Conservation (phyloP, 2,113 vertebrate species). For the Atlantisia rogersi region DNA sequence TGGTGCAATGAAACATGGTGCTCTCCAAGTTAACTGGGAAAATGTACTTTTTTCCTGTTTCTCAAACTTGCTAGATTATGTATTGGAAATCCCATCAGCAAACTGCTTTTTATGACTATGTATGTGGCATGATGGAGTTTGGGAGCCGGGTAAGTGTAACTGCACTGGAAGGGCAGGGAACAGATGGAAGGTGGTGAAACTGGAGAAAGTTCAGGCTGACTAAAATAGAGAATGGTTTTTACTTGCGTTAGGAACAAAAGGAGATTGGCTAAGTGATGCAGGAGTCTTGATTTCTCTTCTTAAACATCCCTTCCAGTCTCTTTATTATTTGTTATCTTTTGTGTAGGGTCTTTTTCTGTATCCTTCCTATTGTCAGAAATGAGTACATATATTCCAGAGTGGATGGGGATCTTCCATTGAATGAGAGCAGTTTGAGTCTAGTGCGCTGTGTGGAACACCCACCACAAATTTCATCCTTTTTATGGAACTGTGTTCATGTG, state of each 20-base stretch:
- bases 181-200: not conserved
- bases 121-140: not conserved
- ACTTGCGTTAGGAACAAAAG: not conserved
- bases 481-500: not conserved
- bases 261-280: not conserved
- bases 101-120: not conserved
- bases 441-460: not conserved
- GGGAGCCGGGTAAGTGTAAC: not conserved
- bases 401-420: not conserved
- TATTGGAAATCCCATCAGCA: not conserved
- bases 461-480: not conserved
- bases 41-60: rapidly evolving
- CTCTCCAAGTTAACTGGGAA: not conserved
- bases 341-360: not conserved
- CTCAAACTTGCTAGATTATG: not conserved
- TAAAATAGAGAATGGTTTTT: not conserved
- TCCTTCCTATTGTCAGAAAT: not conserved
- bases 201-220: not conserved
- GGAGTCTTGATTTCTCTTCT: not conserved
- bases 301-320: not conserved
- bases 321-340: not conserved
- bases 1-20: not conserved
- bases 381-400: not conserved
- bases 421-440: not conserved
- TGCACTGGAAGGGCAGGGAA: not conserved